phyloP scores from a whole-genome alignment of 2,113 vertebrate species.

The Pollachius pollachius region DNA sequence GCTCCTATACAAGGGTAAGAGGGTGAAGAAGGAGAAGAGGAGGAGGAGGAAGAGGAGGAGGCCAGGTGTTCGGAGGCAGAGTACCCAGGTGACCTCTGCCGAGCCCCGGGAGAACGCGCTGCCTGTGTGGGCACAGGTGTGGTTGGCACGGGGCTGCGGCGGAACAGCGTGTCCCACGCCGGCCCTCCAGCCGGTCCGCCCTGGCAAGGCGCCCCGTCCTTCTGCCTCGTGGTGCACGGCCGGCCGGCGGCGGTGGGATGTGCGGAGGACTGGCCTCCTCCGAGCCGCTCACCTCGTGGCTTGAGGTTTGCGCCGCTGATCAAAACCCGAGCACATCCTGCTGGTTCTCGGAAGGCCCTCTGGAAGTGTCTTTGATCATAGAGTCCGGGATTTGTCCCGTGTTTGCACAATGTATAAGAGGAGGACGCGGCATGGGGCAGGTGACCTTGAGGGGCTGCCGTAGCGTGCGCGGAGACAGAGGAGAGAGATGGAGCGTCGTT shows the following conservation, averaged over 20 bases:
- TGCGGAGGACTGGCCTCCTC: neutral
- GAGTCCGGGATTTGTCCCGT: too few species aligned
- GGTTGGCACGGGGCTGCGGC: constrained; percentile 56
- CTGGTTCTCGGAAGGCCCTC: too few species aligned
- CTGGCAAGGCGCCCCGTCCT: constrained; percentile 67
- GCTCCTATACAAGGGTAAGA: constrained; percentile 27
- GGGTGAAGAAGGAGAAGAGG: constrained; percentile 8
- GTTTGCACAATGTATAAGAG: too few species aligned
- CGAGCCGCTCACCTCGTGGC: too few species aligned
- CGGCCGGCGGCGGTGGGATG: neutral
- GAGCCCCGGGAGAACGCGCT: constrained; percentile 46
- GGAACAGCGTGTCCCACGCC: constrained; percentile 51
- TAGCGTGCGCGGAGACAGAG: too few species aligned
- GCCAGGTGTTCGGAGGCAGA: constrained; percentile 45
- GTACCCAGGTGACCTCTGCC: constrained; percentile 51
- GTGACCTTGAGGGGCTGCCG: too few species aligned
- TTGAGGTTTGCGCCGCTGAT: too few species aligned
- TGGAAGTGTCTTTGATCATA: too few species aligned
- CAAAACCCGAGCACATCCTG: too few species aligned
- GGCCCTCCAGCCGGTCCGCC: constrained; percentile 60
- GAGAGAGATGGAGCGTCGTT: too few species aligned
- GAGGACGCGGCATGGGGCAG: too few species aligned
- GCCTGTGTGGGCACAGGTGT: constrained; percentile 58
- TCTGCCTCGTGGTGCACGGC: constrained; percentile 37
- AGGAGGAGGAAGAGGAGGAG: constrained; percentile 19